Conservation (phyloP, 1,140 invertebrate genomes). For the Drosophila elegans region DNA sequence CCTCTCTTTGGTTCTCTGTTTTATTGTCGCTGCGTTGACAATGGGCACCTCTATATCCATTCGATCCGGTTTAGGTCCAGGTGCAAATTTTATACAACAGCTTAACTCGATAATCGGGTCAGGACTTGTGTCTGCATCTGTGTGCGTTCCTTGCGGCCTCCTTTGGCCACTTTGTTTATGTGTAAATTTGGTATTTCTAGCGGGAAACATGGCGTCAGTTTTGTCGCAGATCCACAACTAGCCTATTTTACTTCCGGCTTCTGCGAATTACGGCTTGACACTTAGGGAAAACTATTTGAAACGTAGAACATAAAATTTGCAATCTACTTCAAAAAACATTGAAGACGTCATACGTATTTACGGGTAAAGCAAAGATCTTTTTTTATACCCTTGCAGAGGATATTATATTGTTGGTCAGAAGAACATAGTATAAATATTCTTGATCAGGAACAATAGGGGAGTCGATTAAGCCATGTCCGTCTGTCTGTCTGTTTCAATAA, state of each 20-base stretch:
- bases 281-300: constrained; percentile 32
- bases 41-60: constrained; percentile 67
- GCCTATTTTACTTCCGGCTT: background rate
- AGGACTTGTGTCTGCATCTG: constrained; percentile 60
- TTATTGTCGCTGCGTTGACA: constrained; percentile 55
- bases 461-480: too few species aligned
- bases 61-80: constrained; percentile 79
- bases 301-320: constrained; percentile 12
- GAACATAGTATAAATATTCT: too few species aligned
- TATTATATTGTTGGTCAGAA: too few species aligned
- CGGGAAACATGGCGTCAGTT: constrained; percentile 74
- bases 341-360: too few species aligned
- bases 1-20: constrained; percentile 25
- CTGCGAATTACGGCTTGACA: background rate
- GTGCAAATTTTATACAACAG: constrained; percentile 80
- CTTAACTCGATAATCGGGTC: constrained; percentile 82
- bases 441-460: too few species aligned
- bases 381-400: too few species aligned
- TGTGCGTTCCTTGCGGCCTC: constrained; percentile 39
- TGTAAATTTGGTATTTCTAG: constrained; percentile 66
- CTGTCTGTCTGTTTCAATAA: too few species aligned
- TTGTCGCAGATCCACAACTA: constrained; percentile 21
- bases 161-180: constrained; percentile 15
- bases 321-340: too few species aligned
- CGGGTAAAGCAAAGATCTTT: too few species aligned